Conservation (phyloP, 2,888 invertebrate genomes). For the Acronicta leporina region DNA sequence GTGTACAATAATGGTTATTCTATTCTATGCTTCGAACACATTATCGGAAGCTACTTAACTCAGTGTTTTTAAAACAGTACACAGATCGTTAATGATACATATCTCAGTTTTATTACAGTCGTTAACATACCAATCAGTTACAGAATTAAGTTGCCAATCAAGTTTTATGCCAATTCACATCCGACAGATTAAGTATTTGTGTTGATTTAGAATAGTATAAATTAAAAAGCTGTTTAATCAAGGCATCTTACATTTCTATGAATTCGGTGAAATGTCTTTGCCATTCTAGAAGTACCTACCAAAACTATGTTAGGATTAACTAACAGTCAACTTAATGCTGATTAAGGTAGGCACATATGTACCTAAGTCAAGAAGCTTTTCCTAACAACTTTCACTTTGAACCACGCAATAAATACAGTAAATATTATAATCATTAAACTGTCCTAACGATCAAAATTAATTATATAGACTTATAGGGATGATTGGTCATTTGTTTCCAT, state of each 20-base stretch:
- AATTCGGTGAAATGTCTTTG: background rate
- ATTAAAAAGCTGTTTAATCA: background rate
- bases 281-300: background rate
- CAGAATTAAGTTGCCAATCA: background rate
- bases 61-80: slow-evolving; percentile 2
- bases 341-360: background rate
- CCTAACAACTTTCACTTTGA: slow-evolving; percentile 30
- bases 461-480: slow-evolving; percentile 36
- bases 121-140: slow-evolving; percentile 1
- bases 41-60: background rate
- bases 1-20: no score
- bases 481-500: slow-evolving; percentile 30
- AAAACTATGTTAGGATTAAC: no score
- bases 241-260: background rate
- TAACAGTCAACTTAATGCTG: no score
- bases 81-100: background rate
- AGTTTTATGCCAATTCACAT: background rate
- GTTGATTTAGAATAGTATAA: background rate
- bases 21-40: background rate
- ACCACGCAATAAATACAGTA: slow-evolving; percentile 34
- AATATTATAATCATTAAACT: slow-evolving; percentile 34
- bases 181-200: background rate
- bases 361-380: slow-evolving; percentile 4
- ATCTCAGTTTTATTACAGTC: background rate
- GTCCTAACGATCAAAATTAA: slow-evolving; percentile 28